Evolutionary conservation across 92 coral and sea anemone genomes (phyloP), one percentile per base, ranked within the genome.

Genomic region (Plumapathes pennacea): DNA sequence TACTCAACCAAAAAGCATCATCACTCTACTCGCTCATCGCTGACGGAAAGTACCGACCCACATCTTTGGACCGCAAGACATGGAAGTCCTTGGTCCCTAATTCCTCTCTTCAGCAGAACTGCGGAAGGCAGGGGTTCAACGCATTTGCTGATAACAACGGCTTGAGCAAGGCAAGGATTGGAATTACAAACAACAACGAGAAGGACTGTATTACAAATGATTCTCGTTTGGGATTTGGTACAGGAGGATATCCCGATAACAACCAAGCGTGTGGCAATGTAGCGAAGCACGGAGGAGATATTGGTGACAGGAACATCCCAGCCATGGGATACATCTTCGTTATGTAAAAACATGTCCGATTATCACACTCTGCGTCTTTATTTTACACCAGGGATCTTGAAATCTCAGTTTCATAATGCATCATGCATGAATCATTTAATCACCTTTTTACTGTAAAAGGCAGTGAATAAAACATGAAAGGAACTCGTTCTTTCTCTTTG

Each of bases 21-120:
- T 76, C 83, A 29, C 75, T 76, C 42, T 52, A 76, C 64, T 57
- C 69, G 21, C 41, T 76, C 22, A 49, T 65, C 22, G 83, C 77
- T 14, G 83, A 76, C 48, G 64, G 64, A 15, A 10, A 51, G n/a
- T 67, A 57, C 28, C 47, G 71, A 22, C 30, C 45, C 4, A 76
- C 83, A 10, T 21, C 24, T 14, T 46, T 54, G 13, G 83, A 76
- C 14, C 71, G 77, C 17, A 23, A 19, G 1, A 54, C 60, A 5
- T 76, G 83, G 83, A 76, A 76, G 38, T 36, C 41, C 3, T 25
- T 76, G 39, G 47, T 76, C 50, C 38, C 43, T 10, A 57, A 51
- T 34, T 67, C 83, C 3, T 76, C 83, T 28, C 50, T 76, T 12
- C 83, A 76, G 56, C 13, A 17, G 1, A 38, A 76, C n/a, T 76